A percentile compares a stretch with the other conserved stretches of the same genome.
Conservation (phyloP, 2,113 vertebrate species). For the Syngnathus typhle region DNA sequence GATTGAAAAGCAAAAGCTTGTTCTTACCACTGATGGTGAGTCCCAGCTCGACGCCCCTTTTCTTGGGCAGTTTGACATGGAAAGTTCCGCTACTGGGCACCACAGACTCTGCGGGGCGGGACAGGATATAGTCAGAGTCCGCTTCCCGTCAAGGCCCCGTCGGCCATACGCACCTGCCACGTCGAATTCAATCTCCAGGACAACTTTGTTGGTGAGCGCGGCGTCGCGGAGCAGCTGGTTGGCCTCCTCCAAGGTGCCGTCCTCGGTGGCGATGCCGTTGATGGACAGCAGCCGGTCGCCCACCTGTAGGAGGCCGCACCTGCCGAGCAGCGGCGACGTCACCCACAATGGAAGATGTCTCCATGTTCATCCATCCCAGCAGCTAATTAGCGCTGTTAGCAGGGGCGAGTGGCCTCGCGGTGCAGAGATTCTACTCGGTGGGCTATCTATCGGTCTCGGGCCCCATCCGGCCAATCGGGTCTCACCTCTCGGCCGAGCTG, state of each 20-base stretch:
- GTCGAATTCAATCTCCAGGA: constrained; percentile 90
- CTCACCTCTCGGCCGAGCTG: constrained; percentile 94
- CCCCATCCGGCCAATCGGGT: no score
- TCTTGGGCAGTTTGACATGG: constrained; percentile 95
- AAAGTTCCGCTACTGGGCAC: constrained; percentile 97
- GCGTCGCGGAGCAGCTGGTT: constrained; percentile 93
- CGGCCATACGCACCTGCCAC: constrained; percentile 78
- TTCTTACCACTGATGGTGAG: constrained; percentile 85
- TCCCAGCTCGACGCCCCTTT: constrained; percentile 92
- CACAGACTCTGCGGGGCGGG: constrained; percentile 77
- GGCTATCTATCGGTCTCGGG: not conserved
- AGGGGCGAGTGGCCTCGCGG: constrained; percentile 48
- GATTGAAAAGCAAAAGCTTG: not conserved
- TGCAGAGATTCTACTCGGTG: constrained; percentile 36
- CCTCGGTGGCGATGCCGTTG: constrained; percentile 88
- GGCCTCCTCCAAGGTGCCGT: constrained; percentile 93
- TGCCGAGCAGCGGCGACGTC: constrained; percentile 43
- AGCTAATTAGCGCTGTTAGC: constrained; percentile 54
- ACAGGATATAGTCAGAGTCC: not conserved
- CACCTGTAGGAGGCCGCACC: constrained; percentile 93
- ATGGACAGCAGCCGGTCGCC: constrained; percentile 92
- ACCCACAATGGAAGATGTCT: constrained; percentile 12
- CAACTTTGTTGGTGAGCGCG: constrained; percentile 83
- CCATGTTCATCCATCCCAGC: constrained; percentile 36
- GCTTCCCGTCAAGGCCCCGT: no score